phyloP scores from a whole-genome alignment of 2,797 vertebrate species.

The Rhincodon typus region DNA sequence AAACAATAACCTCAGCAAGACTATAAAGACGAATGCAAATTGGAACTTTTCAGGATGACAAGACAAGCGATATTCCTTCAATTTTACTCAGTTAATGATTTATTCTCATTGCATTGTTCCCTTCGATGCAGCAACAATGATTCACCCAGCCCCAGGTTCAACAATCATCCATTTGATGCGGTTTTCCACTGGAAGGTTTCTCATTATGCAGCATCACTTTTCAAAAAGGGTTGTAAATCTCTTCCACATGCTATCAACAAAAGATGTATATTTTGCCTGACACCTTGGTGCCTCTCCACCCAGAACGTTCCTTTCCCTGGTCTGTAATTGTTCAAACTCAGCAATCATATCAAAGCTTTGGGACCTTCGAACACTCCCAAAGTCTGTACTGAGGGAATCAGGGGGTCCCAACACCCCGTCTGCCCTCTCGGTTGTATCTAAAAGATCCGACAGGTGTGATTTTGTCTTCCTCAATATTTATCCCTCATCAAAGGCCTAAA shows the following conservation, averaged over 20 bases:
- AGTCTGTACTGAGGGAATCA: background rate
- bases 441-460: background rate
- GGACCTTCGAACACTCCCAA: background rate
- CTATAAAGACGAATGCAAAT: background rate
- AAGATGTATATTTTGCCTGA: background rate
- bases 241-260: background rate
- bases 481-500: background rate
- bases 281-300: background rate
- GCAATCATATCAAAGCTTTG: background rate
- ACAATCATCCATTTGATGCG: background rate
- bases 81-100: background rate
- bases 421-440: background rate
- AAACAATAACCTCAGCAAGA: background rate
- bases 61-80: background rate
- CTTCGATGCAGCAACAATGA: background rate
- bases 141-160: background rate
- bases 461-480: background rate
- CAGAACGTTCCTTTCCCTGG: background rate
- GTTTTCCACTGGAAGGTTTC: background rate
- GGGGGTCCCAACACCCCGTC: too few relatives aligned
- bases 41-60: conserved; percentile 6
- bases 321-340: background rate
- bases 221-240: background rate
- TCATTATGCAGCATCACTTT: background rate
- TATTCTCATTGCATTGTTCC: background rate